Percentiles rank a stretch among this genome's conserved stretches.
phyloP scores from a whole-genome alignment of 2,113 vertebrate genomes.

The Brachionichthys hirsutus region DNA sequence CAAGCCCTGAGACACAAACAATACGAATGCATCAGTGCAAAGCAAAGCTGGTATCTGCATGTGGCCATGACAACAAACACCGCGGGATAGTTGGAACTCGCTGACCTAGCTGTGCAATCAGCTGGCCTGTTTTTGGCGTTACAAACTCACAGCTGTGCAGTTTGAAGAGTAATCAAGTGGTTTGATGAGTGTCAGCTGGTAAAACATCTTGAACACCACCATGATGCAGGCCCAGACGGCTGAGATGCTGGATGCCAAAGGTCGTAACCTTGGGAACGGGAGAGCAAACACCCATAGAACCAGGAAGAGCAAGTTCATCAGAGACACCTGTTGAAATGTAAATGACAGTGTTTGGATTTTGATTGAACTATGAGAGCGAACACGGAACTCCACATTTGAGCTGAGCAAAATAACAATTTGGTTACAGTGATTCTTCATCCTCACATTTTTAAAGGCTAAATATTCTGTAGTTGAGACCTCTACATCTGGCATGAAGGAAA shows the following conservation, averaged over 20 bases:
- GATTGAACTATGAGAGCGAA: too few relatives aligned
- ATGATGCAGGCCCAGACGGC: constrained; percentile 79
- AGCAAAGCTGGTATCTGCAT: too few relatives aligned
- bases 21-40: background rate
- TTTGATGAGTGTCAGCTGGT: constrained; percentile 80
- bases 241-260: constrained; percentile 69
- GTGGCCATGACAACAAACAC: background rate
- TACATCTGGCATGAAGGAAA: background rate
- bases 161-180: constrained; percentile 77
- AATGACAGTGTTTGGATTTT: background rate
- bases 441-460: too few relatives aligned
- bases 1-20: constrained; percentile 53
- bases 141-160: constrained; percentile 76
- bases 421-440: too few relatives aligned
- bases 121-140: background rate
- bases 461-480: background rate
- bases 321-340: constrained; percentile 69
- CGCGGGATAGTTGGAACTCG: background rate
- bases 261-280: constrained; percentile 71
- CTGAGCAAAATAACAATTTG: too few relatives aligned
- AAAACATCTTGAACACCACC: constrained; percentile 82
- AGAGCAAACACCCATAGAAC: constrained; percentile 77
- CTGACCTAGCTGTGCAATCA: background rate
- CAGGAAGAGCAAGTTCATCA: constrained; percentile 79
- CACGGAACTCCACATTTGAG: background rate